Percentiles rank a stretch among this genome's conserved stretches.
These are phyloP conservation scores for Eudemis profundana DNA, from an alignment of 2,888 invertebrate species.

Conservation along the genomic window DNA sequence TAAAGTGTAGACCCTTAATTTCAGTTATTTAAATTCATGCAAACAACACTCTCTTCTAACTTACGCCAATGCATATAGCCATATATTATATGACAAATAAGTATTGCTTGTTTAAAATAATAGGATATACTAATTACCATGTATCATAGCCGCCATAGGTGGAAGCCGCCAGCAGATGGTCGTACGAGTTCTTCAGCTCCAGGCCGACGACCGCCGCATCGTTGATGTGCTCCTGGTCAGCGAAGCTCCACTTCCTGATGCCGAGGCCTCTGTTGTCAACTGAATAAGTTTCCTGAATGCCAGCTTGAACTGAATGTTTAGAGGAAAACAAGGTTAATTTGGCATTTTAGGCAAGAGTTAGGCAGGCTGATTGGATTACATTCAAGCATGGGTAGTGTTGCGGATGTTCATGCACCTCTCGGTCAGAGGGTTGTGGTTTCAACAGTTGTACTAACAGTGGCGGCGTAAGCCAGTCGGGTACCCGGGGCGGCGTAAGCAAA, in stretches of 20 bases:
- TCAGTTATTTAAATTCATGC: too few species aligned
- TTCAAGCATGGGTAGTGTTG: background rate
- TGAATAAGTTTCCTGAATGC: slow-evolving; percentile 84
- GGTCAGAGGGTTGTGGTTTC: too few species aligned
- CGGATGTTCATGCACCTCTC: background rate
- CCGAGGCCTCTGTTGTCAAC: slow-evolving; percentile 87
- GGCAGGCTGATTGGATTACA: background rate
- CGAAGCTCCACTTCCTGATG: slow-evolving; percentile 95
- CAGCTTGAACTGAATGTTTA: slow-evolving; percentile 88
- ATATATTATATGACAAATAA: too few species aligned
- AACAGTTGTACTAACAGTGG: too few species aligned
- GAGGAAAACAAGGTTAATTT: slow-evolving; percentile 43
- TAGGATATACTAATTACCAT: slow-evolving; percentile 68
- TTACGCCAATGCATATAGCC: too few species aligned
- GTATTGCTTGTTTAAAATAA: too few species aligned
- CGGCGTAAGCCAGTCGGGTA: too few species aligned
- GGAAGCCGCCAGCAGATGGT: slow-evolving; percentile 93
- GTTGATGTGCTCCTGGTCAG: slow-evolving; percentile 89
- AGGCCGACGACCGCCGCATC: slow-evolving; percentile 92
- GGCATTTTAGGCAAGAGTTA: slow-evolving; percentile 1
- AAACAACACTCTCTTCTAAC: too few species aligned
- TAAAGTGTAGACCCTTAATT: too few species aligned
- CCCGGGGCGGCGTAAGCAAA: too few species aligned
- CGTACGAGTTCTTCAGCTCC: slow-evolving; percentile 91
- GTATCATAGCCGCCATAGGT: slow-evolving; percentile 90